These are phyloP conservation scores for Pterobdella sp. DNA, from an alignment of 2,888 invertebrate genomes.

Conservation along the genomic window DNA sequence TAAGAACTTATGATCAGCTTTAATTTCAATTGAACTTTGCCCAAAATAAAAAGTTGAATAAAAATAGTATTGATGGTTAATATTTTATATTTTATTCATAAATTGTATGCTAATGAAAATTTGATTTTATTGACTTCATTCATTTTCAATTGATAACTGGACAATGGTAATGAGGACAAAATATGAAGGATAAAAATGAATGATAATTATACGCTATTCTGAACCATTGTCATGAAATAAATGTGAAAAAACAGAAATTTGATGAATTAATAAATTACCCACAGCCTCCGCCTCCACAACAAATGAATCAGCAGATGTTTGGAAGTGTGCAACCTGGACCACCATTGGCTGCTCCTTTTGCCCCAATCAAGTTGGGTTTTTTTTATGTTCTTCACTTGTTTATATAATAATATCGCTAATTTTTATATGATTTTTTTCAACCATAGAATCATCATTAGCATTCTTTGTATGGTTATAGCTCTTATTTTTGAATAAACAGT, in stretches of 20 bases:
- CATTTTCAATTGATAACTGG: no score
- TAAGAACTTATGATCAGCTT: neutral
- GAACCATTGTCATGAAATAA: neutral
- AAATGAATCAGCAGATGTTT: conserved; percentile 9
- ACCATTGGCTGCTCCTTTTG: conserved; percentile 15
- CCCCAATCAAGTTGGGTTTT: conserved; percentile 21
- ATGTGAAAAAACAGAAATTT: no score
- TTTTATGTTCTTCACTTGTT: neutral
- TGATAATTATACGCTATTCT: conserved; percentile 19
- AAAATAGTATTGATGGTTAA: no score
- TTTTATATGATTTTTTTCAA: neutral
- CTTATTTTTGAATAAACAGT: neutral
- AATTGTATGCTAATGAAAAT: neutral
- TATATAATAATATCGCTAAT: neutral
- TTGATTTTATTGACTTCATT: neutral
- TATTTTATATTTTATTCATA: no score
- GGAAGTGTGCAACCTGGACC: conserved; percentile 6
- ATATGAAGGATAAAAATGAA: neutral
- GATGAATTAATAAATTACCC: neutral
- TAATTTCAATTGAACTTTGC: no score
- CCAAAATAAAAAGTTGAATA: no score
- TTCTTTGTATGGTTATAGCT: neutral
- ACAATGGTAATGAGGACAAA: neutral
- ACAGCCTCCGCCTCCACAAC: neutral
- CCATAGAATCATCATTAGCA: neutral